Conservation (phyloP, 2,888 invertebrate genomes). For the Athrips mouffetella region DNA sequence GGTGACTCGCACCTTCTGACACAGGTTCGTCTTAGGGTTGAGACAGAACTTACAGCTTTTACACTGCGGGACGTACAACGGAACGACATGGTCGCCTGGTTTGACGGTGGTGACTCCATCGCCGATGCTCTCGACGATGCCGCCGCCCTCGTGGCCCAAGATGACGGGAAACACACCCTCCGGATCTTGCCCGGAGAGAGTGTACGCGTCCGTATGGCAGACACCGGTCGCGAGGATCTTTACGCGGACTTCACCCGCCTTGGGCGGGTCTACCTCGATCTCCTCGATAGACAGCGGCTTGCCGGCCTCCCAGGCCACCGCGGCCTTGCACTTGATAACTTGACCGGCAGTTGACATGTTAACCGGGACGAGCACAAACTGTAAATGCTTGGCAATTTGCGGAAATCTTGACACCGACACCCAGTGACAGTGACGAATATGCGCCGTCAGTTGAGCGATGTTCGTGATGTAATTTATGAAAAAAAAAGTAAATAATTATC, state of each 20-base stretch:
- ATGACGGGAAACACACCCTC: conserved; percentile 95
- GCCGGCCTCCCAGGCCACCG: conserved; percentile 97
- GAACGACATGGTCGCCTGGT: conserved; percentile 97
- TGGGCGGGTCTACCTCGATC: conserved; percentile 96
- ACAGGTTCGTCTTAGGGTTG: conserved; percentile 97
- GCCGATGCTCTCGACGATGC: conserved; percentile 98
- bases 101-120: conserved; percentile 92
- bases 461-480: conserved; percentile 13
- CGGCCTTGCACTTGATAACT: conserved; percentile 95
- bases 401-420: conserved; percentile 16
- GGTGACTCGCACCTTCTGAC: conserved; percentile 92
- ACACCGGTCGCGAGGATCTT: conserved; percentile 88
- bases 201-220: conserved; percentile 96
- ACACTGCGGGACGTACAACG: conserved; percentile 98
- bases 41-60: conserved; percentile 97
- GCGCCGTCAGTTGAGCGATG: neutral
- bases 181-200: conserved; percentile 91
- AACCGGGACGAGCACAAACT: conserved; percentile 25
- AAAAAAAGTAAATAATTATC: neutral
- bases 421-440: conserved; percentile 9
- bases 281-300: conserved; percentile 93
- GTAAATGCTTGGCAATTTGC: conserved; percentile 30
- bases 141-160: conserved; percentile 97
- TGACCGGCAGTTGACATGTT: conserved; percentile 70
- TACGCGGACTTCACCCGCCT: conserved; percentile 93